Percentiles rank a stretch among this genome's conserved stretches.
phyloP scores from a whole-genome alignment of 2,113 vertebrate species.

The Megaceryle torquata region DNA sequence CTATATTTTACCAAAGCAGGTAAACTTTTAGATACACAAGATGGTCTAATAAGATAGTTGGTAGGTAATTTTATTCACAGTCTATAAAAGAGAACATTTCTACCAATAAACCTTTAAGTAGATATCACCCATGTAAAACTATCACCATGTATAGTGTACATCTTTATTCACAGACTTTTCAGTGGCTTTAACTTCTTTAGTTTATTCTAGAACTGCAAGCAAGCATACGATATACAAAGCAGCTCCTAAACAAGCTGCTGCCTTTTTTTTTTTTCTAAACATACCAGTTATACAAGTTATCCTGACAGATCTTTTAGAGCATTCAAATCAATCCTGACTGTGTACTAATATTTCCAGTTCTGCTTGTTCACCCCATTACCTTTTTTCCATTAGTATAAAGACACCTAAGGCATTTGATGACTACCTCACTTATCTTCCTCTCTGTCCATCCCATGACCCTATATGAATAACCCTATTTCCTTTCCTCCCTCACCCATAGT shows the following conservation, averaged over 20 bases:
- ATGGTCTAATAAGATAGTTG: background rate
- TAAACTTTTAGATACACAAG: background rate
- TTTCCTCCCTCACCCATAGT: background rate
- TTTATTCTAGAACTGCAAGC: background rate
- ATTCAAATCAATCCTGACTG: background rate
- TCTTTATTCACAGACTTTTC: background rate
- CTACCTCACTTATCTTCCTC: background rate
- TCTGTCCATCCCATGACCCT: background rate
- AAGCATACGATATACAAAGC: background rate
- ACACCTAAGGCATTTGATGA: background rate
- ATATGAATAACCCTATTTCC: background rate
- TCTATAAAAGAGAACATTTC: background rate
- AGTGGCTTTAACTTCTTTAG: background rate
- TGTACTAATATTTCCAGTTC: slow-evolving; percentile 50
- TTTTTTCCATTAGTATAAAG: slow-evolving; percentile 6
- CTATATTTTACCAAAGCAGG: background rate
- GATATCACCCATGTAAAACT: background rate
- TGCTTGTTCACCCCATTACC: background rate
- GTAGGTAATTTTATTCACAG: background rate
- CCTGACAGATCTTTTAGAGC: background rate
- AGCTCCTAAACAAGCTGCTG: background rate
- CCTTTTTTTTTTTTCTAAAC: background rate
- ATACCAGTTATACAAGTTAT: slow-evolving; percentile 9
- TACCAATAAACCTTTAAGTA: background rate
- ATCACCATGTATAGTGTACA: accelerated